A percentile compares a stretch with the other conserved stretches of the same genome.
Conservation (phyloP, 2,113 vertebrate genomes). For the Telmatochromis bifrenatus region DNA sequence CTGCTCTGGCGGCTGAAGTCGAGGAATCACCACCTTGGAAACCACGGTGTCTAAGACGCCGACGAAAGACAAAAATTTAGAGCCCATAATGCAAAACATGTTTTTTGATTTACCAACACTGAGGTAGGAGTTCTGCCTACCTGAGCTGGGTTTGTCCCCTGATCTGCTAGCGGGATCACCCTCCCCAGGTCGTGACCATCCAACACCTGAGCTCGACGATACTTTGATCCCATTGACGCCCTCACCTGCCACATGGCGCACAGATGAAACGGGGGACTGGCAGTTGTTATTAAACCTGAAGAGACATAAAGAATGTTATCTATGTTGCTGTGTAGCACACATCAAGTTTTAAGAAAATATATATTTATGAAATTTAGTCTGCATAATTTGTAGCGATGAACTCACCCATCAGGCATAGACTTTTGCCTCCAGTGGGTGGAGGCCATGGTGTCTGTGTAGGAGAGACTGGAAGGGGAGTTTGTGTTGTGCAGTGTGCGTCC, state of each 20-base stretch:
- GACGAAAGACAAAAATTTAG: too few relatives aligned
- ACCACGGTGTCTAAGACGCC: slow-evolving; percentile 68
- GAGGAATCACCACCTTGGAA: slow-evolving; percentile 77
- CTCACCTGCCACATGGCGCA: slow-evolving; percentile 79
- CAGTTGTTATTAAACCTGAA: slow-evolving; percentile 86
- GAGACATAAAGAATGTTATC: not conserved
- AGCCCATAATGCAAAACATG: not conserved
- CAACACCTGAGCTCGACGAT: slow-evolving; percentile 28
- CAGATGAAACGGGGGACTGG: slow-evolving; percentile 81
- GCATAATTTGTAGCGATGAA: not conserved
- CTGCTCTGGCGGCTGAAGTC: slow-evolving; percentile 83
- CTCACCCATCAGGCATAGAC: slow-evolving; percentile 87
- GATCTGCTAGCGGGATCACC: slow-evolving; percentile 22
- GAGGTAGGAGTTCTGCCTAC: not conserved
- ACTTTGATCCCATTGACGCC: slow-evolving; percentile 76
- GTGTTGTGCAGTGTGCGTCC: slow-evolving; percentile 83
- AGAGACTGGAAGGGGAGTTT: slow-evolving; percentile 80
- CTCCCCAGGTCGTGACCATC: slow-evolving; percentile 81
- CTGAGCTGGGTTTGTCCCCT: slow-evolving; percentile 36
- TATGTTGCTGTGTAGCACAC: too few relatives aligned
- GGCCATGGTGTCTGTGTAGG: slow-evolving; percentile 78
- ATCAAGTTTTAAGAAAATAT: not conserved
- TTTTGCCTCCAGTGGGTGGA: slow-evolving; percentile 86
- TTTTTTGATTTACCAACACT: not conserved
- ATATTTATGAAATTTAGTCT: not conserved